phyloP scores from a whole-genome alignment of 2,888 invertebrate genomes.

The Abscondita cerata region DNA sequence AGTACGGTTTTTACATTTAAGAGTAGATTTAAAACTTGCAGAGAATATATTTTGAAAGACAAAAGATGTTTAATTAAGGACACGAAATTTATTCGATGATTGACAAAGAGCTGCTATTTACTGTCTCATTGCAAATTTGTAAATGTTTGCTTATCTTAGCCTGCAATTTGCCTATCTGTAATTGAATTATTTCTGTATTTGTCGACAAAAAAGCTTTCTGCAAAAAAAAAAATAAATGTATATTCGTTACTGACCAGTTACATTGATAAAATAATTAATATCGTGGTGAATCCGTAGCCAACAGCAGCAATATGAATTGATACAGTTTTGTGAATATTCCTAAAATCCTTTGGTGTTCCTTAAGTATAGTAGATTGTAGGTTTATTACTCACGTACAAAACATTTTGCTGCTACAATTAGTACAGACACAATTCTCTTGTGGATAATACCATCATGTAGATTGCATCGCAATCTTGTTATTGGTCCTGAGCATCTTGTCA shows the following conservation, averaged over 20 bases:
- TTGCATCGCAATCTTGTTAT: conserved; percentile 9
- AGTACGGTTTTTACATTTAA: neutral
- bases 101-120: conserved; percentile 23
- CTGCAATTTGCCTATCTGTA: conserved; percentile 51
- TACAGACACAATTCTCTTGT: conserved; percentile 48
- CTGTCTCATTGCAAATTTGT: conserved; percentile 45
- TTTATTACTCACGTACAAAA: conserved; percentile 47
- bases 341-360: conserved; percentile 47
- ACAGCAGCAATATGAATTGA: conserved; percentile 60
- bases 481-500: neutral
- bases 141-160: conserved; percentile 56
- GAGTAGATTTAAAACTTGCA: conserved; percentile 2
- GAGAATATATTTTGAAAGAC: neutral
- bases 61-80: neutral
- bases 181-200: conserved; percentile 52
- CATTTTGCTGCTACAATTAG: conserved; percentile 55
- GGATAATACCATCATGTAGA: neutral
- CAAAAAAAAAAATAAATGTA: conserved; percentile 49
- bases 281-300: conserved; percentile 34
- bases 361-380: conserved; percentile 47
- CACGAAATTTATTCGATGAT: neutral
- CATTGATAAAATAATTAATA: conserved; percentile 44
- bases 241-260: conserved; percentile 47
- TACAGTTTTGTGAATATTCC: conserved; percentile 52
- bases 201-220: conserved; percentile 45